Evolutionary conservation across 2,888 invertebrate species (phyloP).

Genomic region (Bembecia ichneumoniformis): DNA sequence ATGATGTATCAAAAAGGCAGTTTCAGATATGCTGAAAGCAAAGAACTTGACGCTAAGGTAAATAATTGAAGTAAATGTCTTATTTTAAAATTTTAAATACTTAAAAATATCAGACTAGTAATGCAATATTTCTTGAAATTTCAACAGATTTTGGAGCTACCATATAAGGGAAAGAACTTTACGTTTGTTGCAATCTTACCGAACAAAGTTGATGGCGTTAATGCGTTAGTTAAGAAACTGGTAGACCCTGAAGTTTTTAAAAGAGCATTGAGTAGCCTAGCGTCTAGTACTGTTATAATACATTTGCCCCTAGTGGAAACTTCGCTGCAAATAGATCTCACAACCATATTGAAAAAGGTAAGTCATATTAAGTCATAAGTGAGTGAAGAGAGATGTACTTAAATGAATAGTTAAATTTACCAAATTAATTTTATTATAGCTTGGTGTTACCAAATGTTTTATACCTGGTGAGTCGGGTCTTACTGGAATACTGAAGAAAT

Average conservation of each 20-base stretch:
- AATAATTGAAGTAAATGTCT: not conserved
- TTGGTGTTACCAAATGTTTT: constrained; percentile 15
- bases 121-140: not conserved
- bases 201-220: constrained; percentile 13
- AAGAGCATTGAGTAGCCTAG: constrained; percentile 9
- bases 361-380: not conserved
- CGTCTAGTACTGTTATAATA: constrained; percentile 10
- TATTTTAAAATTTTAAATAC: not conserved
- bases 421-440: not conserved
- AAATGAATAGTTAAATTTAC: too few species aligned
- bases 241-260: constrained; percentile 11
- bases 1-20: constrained; percentile 6
- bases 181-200: constrained; percentile 23
- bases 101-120: not conserved
- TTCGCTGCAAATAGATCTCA: constrained; percentile 16
- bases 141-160: constrained; percentile 26
- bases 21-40: constrained; percentile 5
- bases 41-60: constrained; percentile 6
- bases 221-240: constrained; percentile 12
- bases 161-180: constrained; percentile 22
- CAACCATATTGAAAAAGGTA: constrained; percentile 22
- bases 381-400: too few species aligned
- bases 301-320: constrained; percentile 23
- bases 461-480: constrained; percentile 17
- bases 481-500: constrained; percentile 21